A percentile compares a stretch with the other conserved stretches of the same genome.
Conservation (phyloP, 1,140 invertebrate genomes). For the Drosophila simulans region DNA sequence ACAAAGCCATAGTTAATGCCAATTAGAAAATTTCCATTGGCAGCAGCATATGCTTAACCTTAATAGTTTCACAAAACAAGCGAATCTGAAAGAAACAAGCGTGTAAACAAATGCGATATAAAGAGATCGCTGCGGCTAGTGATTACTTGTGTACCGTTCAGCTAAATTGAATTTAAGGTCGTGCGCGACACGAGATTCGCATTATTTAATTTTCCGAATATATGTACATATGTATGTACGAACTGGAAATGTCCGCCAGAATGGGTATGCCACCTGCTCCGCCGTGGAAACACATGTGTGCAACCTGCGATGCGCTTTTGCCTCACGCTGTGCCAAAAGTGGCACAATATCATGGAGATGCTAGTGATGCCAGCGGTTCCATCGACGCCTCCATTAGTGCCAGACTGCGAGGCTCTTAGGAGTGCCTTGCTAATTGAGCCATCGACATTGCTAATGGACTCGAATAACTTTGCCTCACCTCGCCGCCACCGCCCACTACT, state of each 20-base stretch:
- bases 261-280: background rate
- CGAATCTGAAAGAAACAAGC: constrained; percentile 22
- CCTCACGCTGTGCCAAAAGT: constrained; percentile 64
- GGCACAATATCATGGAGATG: constrained; percentile 51
- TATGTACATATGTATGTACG: background rate
- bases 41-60: constrained; percentile 51
- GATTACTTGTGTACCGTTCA: constrained; percentile 13
- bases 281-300: constrained; percentile 38
- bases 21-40: constrained; percentile 41
- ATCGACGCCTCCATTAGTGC: constrained; percentile 71
- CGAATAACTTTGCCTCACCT: constrained; percentile 43
- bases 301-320: constrained; percentile 62
- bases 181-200: constrained; percentile 72
- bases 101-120: constrained; percentile 65
- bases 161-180: constrained; percentile 82
- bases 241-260: constrained; percentile 6
- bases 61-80: constrained; percentile 69
- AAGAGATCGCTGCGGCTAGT: constrained; percentile 15
- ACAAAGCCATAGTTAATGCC: constrained; percentile 3
- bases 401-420: constrained; percentile 43
- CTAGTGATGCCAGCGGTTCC: constrained; percentile 4
- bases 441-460: constrained; percentile 64
- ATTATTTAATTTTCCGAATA: constrained; percentile 61
- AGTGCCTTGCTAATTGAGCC: constrained; percentile 59
- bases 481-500: background rate